A percentile compares a stretch with the other conserved stretches of the same genome.
Evolutionary conservation across 1,140 invertebrate genomes (phyloP).

Genomic region (Caenorhabditis briggsae): DNA sequence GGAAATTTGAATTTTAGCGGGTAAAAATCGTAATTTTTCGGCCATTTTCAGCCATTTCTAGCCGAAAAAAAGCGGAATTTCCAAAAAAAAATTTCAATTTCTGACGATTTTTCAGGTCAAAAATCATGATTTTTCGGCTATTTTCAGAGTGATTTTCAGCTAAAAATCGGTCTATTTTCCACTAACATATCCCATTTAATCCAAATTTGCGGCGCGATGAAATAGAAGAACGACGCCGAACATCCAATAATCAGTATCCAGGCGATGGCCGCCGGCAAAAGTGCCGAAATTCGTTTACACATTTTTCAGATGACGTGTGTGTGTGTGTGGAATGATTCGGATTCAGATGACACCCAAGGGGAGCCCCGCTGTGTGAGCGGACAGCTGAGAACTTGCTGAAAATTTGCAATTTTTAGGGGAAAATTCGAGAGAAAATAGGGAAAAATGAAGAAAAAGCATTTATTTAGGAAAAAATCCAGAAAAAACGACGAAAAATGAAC

Average conservation of each 20-base stretch:
- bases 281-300: conserved; percentile 69
- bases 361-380: no score
- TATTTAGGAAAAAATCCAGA: no score
- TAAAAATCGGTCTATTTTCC: no score
- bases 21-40: no score
- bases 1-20: no score
- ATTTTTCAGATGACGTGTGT: conserved; percentile 34
- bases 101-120: no score
- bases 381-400: background rate
- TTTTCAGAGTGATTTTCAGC: no score
- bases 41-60: background rate
- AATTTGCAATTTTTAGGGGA: background rate
- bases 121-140: no score
- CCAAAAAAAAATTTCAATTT: no score
- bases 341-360: background rate
- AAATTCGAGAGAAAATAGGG: background rate
- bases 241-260: conserved; percentile 91
- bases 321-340: background rate
- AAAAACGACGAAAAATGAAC: no score
- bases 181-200: conserved; percentile 46
- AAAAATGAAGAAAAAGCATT: background rate
- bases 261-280: conserved; percentile 89
- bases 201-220: conserved; percentile 81
- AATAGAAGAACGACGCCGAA: conserved; percentile 93
- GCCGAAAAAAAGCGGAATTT: no score